Base-by-base conservation (phyloP, 2,113 vertebrate genomes). In the Accipiter virgatus region DNA sequence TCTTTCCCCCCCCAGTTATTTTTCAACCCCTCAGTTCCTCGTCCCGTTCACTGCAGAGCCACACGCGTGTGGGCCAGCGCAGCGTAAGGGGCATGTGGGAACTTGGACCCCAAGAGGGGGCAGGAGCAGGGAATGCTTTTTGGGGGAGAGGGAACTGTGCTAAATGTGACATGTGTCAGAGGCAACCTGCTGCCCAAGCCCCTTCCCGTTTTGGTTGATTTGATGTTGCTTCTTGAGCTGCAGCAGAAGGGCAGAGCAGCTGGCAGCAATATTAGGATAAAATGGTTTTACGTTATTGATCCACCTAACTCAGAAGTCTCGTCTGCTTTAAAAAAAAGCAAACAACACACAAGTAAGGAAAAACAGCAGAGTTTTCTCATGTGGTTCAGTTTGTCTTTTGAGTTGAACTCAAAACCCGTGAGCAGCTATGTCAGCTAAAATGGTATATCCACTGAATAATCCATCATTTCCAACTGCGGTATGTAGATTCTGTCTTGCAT, bases 21-120 rank as follows among this genome's bases (percentile, higher is more conserved):
- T 82, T 50, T 10, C 43, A 50, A 38, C 50, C 23, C 65, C 25
- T 26, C 45, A 6, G 8, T 32, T 93, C 9, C 34, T 77, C 8
- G 3, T 11, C 27, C 48, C 3, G 0, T 27, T 40, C 1, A 1
- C 43, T 18, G 19, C 36, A 26, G 40, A 36, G 9, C 36, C 9
- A 1, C 22, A 7, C 3, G 1, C 2, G 3, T 3, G 7, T 14
- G 47, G n/a, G 27, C 43, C 36, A 58, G 78, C 6, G 2, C 26
- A 16, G 43, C 15, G 2, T 22, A 18, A 59, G 27, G 38, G 29
- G 31, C 8, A 11, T 2, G 31, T 50, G 77, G 47, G 55, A 38
- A 38, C 36, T 36, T 12, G 9, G 32, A 26, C 27, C 13, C 29
- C 2, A 23, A 59, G 48, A 5, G 7, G 42, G 42, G 71, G 19